These are phyloP conservation scores for Plestiodon gilberti DNA, from an alignment of 2,113 vertebrate genomes.

Conservation along the genomic window DNA sequence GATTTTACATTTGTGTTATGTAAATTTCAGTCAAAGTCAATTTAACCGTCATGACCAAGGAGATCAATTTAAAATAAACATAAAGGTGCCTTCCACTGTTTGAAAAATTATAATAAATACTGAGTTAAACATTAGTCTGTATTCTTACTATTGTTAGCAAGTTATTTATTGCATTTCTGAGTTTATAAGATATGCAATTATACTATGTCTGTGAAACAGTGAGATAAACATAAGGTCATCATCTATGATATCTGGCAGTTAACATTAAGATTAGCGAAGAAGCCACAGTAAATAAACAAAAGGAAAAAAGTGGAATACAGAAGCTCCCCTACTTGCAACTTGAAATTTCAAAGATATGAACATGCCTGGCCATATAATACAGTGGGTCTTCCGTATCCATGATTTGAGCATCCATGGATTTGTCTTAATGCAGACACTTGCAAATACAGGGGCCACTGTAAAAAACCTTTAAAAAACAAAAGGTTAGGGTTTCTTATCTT, in stretches of 20 bases:
- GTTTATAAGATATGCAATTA: conserved; percentile 9
- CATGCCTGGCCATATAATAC: no score
- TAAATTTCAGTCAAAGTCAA: background rate
- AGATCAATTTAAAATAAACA: background rate
- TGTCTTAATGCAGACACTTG: no score
- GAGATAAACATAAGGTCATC: conserved; percentile 33
- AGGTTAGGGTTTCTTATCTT: no score
- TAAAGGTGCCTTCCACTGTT: background rate
- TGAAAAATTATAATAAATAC: conserved; percentile 36
- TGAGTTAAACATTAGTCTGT: conserved; percentile 25
- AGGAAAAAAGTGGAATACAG: background rate
- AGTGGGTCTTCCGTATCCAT: no score
- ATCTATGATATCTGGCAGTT: fast-evolving
- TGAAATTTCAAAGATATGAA: no score
- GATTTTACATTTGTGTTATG: background rate
- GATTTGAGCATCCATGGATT: no score
- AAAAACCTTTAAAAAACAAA: no score
- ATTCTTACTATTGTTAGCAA: conserved; percentile 8
- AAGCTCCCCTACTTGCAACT: no score
- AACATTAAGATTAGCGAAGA: background rate
- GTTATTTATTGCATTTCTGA: conserved; percentile 1
- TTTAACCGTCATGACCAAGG: background rate
- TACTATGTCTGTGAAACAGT: conserved; percentile 25
- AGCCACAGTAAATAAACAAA: conserved; percentile 8
- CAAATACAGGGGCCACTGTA: no score